phyloP scores from a whole-genome alignment of 2,888 invertebrate species.

The Leucania comma region DNA sequence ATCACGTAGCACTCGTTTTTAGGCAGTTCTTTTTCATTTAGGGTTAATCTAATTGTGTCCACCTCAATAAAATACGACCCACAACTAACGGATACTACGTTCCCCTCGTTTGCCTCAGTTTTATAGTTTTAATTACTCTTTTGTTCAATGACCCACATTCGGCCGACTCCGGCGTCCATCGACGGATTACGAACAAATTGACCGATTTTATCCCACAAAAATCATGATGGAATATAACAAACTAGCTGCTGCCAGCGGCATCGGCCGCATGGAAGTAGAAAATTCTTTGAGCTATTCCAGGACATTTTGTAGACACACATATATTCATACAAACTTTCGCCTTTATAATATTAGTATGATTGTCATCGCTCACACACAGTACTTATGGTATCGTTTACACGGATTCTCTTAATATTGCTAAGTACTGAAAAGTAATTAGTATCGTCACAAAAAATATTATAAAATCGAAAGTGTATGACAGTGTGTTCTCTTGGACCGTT shows the following conservation, averaged over 20 bases:
- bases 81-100: conserved; percentile 13
- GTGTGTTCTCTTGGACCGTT: no score
- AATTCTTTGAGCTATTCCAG: no score
- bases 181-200: conserved; percentile 20
- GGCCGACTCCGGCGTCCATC: background rate
- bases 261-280: no score
- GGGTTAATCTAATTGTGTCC: conserved; percentile 38
- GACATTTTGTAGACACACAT: no score
- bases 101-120: conserved; percentile 31
- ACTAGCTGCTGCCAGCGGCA: background rate
- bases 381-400: background rate
- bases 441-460: background rate
- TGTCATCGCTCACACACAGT: background rate
- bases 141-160: conserved; percentile 35
- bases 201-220: background rate
- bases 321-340: no score
- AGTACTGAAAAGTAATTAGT: background rate
- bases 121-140: conserved; percentile 50
- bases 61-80: conserved; percentile 22
- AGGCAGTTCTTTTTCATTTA: conserved; percentile 31
- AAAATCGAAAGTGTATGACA: no score
- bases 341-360: background rate
- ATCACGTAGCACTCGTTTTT: conserved; percentile 2
- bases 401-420: background rate
- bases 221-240: background rate